Base-by-base conservation (phyloP, 2,888 invertebrate genomes). In the Cephus runcator region DNA sequence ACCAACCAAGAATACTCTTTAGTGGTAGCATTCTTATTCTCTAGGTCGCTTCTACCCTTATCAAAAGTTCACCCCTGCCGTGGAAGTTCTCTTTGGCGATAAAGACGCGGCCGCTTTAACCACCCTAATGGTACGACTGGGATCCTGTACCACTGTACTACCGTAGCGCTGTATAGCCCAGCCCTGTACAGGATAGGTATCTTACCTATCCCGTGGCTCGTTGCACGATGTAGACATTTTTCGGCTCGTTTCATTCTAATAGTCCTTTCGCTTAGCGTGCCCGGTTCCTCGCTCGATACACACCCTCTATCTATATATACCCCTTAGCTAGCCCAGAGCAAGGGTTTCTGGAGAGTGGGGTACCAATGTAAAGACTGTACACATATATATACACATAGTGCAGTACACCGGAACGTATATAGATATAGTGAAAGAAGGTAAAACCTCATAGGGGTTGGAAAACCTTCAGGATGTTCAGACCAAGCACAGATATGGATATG, bases 221-320 rank as follows among this genome's bases (percentile, higher is more conserved):
- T 75, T 34, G 68, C 71, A 33, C 12, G n/a, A 30, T 69, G 34
- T 71, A 11, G 34, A 78, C 79, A 82, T 81, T 79, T 82, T 79
- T 80, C 82, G 77, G 77, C 77, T 79, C 79, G 78, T 82, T 81
- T 78, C 80, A 31, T 76, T 79, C 76, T 80, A 77, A 80, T 75
- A 73, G 76, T 77, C 69, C 75, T 36, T 80, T 77, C 75, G 80
- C 73, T 76, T 80, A 77, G 73, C 79, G 77, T 77, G 74, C 73
- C 56, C 23, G 56, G 56, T 56, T 56, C 56, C 23, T 83, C 82
- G 77, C 76, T 81, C 79, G 81, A 82, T 80, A 80, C 73, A 80
- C 73, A 73, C 76, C 35, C 30, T 77, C 34, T 30, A 30, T 69
- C 73, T 56, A 23, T 56, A 56, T 56, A 56, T 56, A 56, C 56